phyloP scores from a whole-genome alignment of 2,113 vertebrate genomes.

The Junco hyemalis region DNA sequence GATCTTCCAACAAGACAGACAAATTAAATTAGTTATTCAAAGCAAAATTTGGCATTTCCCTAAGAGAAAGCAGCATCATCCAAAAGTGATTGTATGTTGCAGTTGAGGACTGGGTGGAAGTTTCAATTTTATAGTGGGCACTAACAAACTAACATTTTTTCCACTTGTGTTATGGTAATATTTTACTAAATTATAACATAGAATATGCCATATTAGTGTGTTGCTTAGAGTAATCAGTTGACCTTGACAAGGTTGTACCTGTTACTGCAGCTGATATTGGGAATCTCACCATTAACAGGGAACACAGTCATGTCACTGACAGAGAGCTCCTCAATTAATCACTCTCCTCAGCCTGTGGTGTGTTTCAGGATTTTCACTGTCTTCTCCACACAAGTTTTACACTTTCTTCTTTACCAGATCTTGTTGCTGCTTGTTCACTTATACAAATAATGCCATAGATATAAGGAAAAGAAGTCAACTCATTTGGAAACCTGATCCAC shows the following conservation, averaged over 20 bases:
- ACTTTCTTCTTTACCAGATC: neutral
- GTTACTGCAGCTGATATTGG: neutral
- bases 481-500: neutral
- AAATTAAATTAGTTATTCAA: neutral
- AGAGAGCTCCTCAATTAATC: neutral
- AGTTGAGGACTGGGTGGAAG: neutral
- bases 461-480: neutral
- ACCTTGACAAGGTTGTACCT: neutral
- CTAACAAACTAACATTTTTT: conserved; percentile 35
- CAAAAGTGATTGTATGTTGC: neutral
- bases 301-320: neutral
- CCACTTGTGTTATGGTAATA: neutral
- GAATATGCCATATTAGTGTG: neutral
- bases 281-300: neutral
- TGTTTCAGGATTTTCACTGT: neutral
- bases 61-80: neutral
- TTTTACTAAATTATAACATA: neutral
- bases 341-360: neutral
- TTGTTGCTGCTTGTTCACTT: neutral
- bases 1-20: neutral
- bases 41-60: neutral
- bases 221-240: neutral
- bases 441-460: neutral
- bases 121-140: neutral
- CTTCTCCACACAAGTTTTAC: neutral